Base-by-base conservation (phyloP, 1,140 invertebrate genomes). In the Drosophila sp. region DNA sequence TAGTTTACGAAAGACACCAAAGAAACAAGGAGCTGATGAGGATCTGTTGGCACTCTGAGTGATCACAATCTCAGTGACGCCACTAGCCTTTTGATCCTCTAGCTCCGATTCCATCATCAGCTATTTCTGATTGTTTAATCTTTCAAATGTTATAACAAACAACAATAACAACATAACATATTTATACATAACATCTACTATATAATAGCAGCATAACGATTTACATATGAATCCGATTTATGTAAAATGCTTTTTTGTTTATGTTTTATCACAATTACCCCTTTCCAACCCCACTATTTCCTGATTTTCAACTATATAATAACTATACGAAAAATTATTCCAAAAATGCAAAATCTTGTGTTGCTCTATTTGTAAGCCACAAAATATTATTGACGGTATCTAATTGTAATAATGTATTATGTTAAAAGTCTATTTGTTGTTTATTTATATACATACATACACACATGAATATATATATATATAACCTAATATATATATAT, bases 21-120 rank as follows among this genome's bases (percentile, higher is more conserved):
- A 91, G 82, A 91, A 91, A 76, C 74, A 83, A 10, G 84, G 72
- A 62, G 84, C 72, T 44, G 90, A 91, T 47, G 90, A 91, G 64
- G 90, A 91, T 77, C 65, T 91, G 60, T 77, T 91, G 55, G 77
- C 85, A 35, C 84, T 91, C 72, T 91, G 90, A 91, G 90, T 89
- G 70, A 76, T 66, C 68, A 61, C 41, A 7, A 10, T 27, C 10
- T 38, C 35, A 38, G 35, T 38, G 35, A 38, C 11, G 6, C 8
- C 40, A 55, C 41, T 44, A 44, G 40, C 60, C 32, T 56, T 10
- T 7, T 44, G 29, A 17, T 30, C 17, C 29, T 23, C 35, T 38
- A 35, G 35, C 17, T 27, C 44, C 60, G 32, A 33, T 54, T 65
- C 69, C 38, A 65, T 41, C 61, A 78, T 60, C 58, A 68, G 62